phyloP scores from a whole-genome alignment of 2,888 invertebrate genomes.

The Zaprionus bogoriensis region DNA sequence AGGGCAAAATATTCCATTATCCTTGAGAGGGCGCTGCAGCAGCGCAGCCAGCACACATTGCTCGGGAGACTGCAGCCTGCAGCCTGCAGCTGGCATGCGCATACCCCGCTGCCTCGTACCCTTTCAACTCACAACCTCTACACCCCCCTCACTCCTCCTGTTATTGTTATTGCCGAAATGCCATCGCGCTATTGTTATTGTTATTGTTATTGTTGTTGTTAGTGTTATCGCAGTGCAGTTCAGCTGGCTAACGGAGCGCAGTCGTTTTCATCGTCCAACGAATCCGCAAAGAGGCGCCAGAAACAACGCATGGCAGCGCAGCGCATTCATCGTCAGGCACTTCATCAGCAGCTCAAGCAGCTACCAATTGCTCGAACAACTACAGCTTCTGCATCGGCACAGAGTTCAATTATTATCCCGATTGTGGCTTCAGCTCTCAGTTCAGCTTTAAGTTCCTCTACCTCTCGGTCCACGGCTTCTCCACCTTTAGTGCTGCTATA shows the following conservation, averaged over 20 bases:
- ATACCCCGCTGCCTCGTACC: slow-evolving; percentile 1
- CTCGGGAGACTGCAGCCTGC: not conserved
- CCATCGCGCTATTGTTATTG: slow-evolving; percentile 26
- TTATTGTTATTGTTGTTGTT: slow-evolving; percentile 57
- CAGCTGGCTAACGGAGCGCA: slow-evolving; percentile 50
- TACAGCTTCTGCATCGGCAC: no score
- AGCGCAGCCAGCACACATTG: slow-evolving; percentile 20
- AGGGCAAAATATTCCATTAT: slow-evolving; percentile 70
- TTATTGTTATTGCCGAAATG: slow-evolving; percentile 10
- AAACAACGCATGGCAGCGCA: not conserved
- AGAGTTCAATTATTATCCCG: no score
- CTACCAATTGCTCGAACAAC: no score
- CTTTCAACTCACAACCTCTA: no score
- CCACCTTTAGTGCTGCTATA: no score
- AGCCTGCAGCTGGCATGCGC: slow-evolving; percentile 39
- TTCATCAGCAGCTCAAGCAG: slow-evolving; percentile 23
- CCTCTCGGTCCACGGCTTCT: no score
- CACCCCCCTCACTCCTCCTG: no score
- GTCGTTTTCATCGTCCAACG: slow-evolving; percentile 65
- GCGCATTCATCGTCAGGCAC: slow-evolving; percentile 40
- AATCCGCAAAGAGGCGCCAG: slow-evolving; percentile 43
- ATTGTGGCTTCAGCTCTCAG: no score
- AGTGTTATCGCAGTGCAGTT: slow-evolving; percentile 41
- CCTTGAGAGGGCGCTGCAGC: slow-evolving; percentile 67
- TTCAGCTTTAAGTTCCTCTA: no score